A percentile compares a stretch with the other conserved stretches of the same genome.
Evolutionary conservation across 2,113 vertebrate genomes (phyloP).

Genomic region (Picathartes gymnocephalus): DNA sequence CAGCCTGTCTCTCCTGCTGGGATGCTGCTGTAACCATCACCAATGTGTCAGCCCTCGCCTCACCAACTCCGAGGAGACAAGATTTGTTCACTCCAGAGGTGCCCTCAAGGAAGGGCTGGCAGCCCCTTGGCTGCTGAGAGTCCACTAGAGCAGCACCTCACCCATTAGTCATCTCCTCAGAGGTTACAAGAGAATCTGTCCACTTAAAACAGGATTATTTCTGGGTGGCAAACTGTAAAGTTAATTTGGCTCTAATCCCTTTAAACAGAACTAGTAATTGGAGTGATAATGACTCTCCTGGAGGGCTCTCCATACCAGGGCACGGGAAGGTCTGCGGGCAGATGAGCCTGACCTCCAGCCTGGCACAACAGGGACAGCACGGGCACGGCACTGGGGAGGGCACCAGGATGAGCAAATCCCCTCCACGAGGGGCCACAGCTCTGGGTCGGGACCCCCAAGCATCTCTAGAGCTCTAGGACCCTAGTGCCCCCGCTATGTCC

Average conservation of each 20-base stretch:
- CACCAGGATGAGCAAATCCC: rapidly evolving
- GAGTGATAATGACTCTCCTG: conserved; percentile 48
- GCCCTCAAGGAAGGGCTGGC: rapidly evolving
- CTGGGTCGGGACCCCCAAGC: rapidly evolving
- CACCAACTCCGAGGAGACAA: background rate
- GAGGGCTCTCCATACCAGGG: background rate
- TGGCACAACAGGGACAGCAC: rapidly evolving
- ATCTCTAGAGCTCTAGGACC: rapidly evolving
- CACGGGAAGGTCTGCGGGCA: background rate
- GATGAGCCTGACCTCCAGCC: rapidly evolving
- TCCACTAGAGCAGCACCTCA: rapidly evolving
- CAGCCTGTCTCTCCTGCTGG: background rate
- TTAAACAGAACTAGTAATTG: conserved; percentile 68
- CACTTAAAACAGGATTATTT: conserved; percentile 64
- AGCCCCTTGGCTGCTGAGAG: rapidly evolving
- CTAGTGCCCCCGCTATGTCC: rapidly evolving
- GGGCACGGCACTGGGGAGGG: rapidly evolving
- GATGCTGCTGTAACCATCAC: background rate
- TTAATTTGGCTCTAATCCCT: conserved; percentile 70
- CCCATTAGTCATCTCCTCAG: background rate
- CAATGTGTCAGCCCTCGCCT: rapidly evolving
- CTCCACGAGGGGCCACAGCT: rapidly evolving
- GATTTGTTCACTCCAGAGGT: rapidly evolving
- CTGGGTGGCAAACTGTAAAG: conserved; percentile 64
- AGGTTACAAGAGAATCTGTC: conserved; percentile 1